A percentile compares a stretch with the other conserved stretches of the same genome.
phyloP scores from a whole-genome alignment of 2,888 invertebrate genomes.

The Ferdinandea cuprea region DNA sequence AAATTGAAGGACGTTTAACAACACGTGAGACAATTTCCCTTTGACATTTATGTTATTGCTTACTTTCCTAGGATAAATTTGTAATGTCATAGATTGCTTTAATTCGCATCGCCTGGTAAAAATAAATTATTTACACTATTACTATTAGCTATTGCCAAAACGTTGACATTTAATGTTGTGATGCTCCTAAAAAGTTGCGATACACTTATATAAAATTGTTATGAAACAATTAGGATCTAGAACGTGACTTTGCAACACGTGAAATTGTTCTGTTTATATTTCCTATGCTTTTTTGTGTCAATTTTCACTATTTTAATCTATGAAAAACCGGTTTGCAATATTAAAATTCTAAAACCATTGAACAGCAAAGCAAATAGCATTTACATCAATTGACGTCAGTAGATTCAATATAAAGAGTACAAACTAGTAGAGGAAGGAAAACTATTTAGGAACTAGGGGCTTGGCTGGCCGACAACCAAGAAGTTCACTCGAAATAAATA shows the following conservation, averaged over 20 bases:
- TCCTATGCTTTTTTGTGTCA: conserved; percentile 5
- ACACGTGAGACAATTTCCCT: conserved; percentile 26
- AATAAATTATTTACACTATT: not conserved
- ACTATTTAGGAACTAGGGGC: conserved; percentile 71
- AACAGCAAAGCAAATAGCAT: conserved; percentile 1
- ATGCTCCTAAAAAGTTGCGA: conserved; percentile 7
- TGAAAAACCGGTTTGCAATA: not conserved
- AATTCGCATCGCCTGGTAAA: conserved; percentile 5
- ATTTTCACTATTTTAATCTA: not conserved
- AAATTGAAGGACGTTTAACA: conserved; percentile 19
- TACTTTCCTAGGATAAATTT: conserved; percentile 22
- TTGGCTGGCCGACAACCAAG: conserved; percentile 70
- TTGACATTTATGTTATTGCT: conserved; percentile 19
- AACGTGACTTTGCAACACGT: conserved; percentile 55
- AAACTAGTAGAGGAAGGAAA: not conserved
- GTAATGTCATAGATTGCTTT: conserved; percentile 25
- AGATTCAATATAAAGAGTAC: not conserved
- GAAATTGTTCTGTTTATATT: too few species aligned
- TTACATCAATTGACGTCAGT: conserved; percentile 42
- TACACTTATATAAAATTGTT: conserved; percentile 54
- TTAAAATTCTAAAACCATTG: not conserved
- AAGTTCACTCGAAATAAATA: conserved; percentile 65
- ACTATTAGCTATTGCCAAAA: conserved; percentile 32
- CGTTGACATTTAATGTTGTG: conserved; percentile 40
- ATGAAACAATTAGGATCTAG: conserved; percentile 38